Base-by-base conservation (phyloP, 2,888 invertebrate species). In the Itoplectis maculator region DNA sequence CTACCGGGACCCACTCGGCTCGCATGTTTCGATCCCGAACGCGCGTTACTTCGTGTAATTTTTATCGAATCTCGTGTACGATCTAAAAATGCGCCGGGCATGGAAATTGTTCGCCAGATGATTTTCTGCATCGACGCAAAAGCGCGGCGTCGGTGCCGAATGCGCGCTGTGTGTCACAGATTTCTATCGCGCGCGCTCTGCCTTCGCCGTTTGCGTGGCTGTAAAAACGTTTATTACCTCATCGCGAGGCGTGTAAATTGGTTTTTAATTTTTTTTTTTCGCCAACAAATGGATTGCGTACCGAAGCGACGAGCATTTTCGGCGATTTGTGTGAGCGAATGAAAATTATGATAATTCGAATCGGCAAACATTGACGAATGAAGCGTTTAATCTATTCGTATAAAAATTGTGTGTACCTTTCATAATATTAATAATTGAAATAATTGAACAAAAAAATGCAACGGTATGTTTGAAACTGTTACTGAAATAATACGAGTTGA, bases 21-120 rank as follows among this genome's bases (percentile, higher is more conserved):
- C 68, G 49, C 74, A 63, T 65, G 61, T 42, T 54, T 47, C 56
- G 37, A 79, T 61, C 72, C 29, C 35, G 70, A 56, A 76, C 72
- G 68, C 84, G 79, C 85, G 81, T 87, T 89, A 84, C 87, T 88
- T 89, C 88, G 75, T 89, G 85, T 87, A 89, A 89, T 90, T 90
- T 90, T 90, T 88, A 88, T 89, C 90, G 86, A 88, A 91, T 90
- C 90, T 90, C 86, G 81, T 87, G 88, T 89, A 88, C 87, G 89
- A 91, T 90, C 91, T 87, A 84, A 79, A 86, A 88, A 85, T 87
- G 84, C 85, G n/a, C n/a, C n/a, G n/a, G 86, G n/a, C 40, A 86
- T 83, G 87, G 82, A 86, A 82, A 85, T 85, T 79, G 75, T 72
- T n/a, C 47, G 20, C 45, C 15, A 59, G 69, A 51, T 65, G 56